Base-by-base conservation (phyloP, 92 coral and sea anemone genomes). In the Montipora capitata region DNA sequence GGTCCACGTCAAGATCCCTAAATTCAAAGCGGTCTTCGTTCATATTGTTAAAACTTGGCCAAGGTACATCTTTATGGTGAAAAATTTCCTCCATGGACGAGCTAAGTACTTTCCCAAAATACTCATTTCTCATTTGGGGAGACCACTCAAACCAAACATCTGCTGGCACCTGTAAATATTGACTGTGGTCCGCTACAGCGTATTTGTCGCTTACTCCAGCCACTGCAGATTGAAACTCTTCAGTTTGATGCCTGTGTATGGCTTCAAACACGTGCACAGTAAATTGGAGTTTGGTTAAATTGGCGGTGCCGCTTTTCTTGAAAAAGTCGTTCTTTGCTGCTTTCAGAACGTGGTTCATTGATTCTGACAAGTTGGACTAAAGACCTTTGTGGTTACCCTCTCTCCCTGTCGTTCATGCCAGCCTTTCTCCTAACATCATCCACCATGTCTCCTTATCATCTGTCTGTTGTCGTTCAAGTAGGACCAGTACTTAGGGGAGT, bases 151-250 rank as follows among this genome's bases (percentile, higher is more conserved):
- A 87, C 80, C 91, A 87, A 45, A 79, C 44, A 54, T 87, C 86
- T 5, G 86, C 91, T 87, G 86, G 91, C 64, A 87, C 85, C 41
- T 83, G 89, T n/a, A 90, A 57, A 54, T 90, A 90, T 15, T 14
- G 72, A 56, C 66, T 68, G 54, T 72, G 65, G n/a, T 89, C 90
- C 2, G 93, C 95, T 1, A 92, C 82, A 57, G 62, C 44, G 58
- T 89, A 93, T 3, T 67, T 81, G 41, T 93, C 89, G 57, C 93
- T 89, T 2, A 85, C 39, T 40, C 93, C 93, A 64, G 91, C 90
- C n/a, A 81, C 43, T 42, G 93, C 91, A 3, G 84, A 81, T 15
- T 89, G 86, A 3, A 89, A 41, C 92, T 92, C 91, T 76, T 92
- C 91, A 27, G 64, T 57, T 40, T 89, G 91, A 20, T 86, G 80